Conservation (phyloP, 2,888 invertebrate genomes). For the Notodonta dromedarius region DNA sequence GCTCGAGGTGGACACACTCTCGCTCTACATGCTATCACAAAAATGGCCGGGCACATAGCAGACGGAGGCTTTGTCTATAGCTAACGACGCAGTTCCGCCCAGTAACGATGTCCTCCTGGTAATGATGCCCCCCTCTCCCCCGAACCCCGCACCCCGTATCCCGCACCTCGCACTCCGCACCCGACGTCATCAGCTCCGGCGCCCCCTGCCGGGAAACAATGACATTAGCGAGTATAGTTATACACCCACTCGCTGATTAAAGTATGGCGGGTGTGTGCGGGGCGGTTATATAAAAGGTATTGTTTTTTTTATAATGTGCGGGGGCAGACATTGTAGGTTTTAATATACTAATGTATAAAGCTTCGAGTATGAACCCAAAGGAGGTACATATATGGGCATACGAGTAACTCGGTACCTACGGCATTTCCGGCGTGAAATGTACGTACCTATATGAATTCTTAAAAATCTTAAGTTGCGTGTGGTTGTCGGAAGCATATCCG, state of each 20-base stretch:
- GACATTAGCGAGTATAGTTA: constrained; percentile 56
- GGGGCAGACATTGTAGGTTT: background rate
- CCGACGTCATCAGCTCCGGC: constrained; percentile 37
- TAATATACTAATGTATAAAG: background rate
- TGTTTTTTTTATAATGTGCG: constrained; percentile 5
- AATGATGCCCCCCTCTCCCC: constrained; percentile 54
- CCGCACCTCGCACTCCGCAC: constrained; percentile 18
- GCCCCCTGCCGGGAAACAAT: constrained; percentile 47
- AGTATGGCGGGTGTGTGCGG: constrained; percentile 12
- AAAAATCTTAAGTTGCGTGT: too few species aligned
- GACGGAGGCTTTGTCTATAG: constrained; percentile 67
- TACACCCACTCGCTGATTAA: constrained; percentile 33
- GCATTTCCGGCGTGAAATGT: too few species aligned
- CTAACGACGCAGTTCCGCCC: constrained; percentile 75
- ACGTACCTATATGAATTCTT: too few species aligned
- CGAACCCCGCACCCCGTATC: constrained; percentile 20
- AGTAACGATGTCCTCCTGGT: constrained; percentile 72
- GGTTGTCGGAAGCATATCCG: too few species aligned
- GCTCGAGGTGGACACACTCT: constrained; percentile 27
- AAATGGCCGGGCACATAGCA: constrained; percentile 72
- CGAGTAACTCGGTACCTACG: too few species aligned
- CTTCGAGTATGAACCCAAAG: background rate
- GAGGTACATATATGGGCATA: background rate
- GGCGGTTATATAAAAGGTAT: constrained; percentile 6
- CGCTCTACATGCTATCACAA: constrained; percentile 36